phyloP scores from a whole-genome alignment of 2,888 invertebrate genomes.

The Mechanitis mazaeus region DNA sequence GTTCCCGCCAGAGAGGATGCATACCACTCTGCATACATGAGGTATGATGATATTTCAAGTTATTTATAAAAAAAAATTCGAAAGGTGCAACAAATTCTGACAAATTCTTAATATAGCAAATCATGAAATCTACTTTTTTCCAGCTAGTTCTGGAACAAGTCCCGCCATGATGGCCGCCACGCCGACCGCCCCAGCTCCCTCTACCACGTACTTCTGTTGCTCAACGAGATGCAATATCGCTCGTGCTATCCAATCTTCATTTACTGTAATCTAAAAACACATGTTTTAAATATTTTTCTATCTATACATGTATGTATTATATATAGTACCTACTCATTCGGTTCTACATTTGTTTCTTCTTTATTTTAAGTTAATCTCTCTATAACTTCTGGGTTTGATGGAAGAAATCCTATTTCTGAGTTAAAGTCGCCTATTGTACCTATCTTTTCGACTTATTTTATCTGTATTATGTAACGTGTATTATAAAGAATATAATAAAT shows the following conservation, averaged over 20 bases:
- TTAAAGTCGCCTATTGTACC: too few relatives aligned
- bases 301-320: too few relatives aligned
- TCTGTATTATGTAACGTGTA: too few relatives aligned
- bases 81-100: too few relatives aligned
- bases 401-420: too few relatives aligned
- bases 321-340: too few relatives aligned
- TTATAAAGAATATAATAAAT: too few relatives aligned
- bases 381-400: too few relatives aligned
- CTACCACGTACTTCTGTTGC: constrained; percentile 92
- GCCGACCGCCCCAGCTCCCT: constrained; percentile 92
- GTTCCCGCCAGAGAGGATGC: constrained; percentile 91
- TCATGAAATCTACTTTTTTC: constrained; percentile 80
- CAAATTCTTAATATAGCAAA: too few relatives aligned
- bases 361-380: too few relatives aligned
- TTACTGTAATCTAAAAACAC: constrained; percentile 80
- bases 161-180: constrained; percentile 91
- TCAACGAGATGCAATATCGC: constrained; percentile 88
- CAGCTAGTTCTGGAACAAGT: constrained; percentile 85
- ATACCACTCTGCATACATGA: constrained; percentile 80
- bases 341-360: too few relatives aligned
- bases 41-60: neutral
- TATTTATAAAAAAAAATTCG: neutral
- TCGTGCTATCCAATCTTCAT: constrained; percentile 89
- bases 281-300: neutral
- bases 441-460: too few relatives aligned